Conservation (phyloP, 2,113 vertebrate species). For the Chaenocephalus aceratus region DNA sequence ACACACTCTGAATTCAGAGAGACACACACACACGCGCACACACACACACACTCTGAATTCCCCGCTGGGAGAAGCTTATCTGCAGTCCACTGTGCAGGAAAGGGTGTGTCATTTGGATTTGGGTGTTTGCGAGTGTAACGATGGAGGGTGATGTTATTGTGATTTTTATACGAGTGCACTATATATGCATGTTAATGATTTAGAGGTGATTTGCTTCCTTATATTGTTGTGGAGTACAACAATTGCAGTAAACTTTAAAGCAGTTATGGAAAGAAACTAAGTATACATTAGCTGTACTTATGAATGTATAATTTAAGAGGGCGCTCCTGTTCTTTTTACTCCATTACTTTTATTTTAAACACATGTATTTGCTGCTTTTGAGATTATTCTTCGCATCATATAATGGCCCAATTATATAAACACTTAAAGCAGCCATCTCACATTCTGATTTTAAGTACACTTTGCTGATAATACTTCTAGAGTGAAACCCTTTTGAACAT, state of each 20-base stretch:
- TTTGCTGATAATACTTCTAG: neutral
- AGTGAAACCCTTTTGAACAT: neutral
- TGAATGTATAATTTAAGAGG: neutral
- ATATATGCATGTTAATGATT: constrained; percentile 19
- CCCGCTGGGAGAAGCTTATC: constrained; percentile 78
- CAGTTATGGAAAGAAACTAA: neutral
- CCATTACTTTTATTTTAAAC: no score
- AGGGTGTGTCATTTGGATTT: constrained; percentile 77
- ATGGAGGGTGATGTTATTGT: constrained; percentile 60
- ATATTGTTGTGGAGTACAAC: constrained; percentile 35
- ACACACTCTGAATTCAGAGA: no score
- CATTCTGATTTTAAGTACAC: neutral
- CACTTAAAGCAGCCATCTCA: no score
- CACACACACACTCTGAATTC: constrained; percentile 18
- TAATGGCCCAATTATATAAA: no score
- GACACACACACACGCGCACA: no score
- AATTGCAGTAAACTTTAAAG: neutral
- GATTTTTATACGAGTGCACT: constrained; percentile 46
- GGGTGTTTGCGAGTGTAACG: constrained; percentile 69
- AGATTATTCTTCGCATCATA: neutral
- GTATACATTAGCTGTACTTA: no score
- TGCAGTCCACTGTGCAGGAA: constrained; percentile 75
- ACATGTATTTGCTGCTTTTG: neutral
- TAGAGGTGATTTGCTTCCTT: constrained; percentile 34
- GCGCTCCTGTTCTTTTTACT: neutral